Evolutionary conservation across 2,113 vertebrate species (phyloP), one percentile per base, ranked within the genome.

Genomic region (Tragelaphus buxtoni): DNA sequence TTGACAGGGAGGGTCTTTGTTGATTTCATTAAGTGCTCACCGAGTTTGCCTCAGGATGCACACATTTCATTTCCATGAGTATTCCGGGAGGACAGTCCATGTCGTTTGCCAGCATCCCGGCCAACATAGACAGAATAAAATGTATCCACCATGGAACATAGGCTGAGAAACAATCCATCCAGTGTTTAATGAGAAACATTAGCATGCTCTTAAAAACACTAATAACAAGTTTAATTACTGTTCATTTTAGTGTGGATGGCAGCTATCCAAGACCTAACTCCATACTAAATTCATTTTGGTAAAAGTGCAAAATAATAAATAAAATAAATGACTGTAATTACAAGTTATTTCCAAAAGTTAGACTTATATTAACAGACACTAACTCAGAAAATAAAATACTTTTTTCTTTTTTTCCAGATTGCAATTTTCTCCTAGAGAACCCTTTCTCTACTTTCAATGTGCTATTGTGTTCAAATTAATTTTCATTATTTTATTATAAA

Each of bases 181-280:
- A 49, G 18, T 49, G 8, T 95, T 91, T 97, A 93, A 84, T 95
- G 79, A 94, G 55, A 84, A 96, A 80, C 80, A 93, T 96, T 98
- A 91, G 49, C 77, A 83, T 77, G 47, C 82, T 86, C 51, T 96
- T 95, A 94, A 90, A 96, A 93, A 94, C 89, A 94, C 86, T 91
- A 96, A 89, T 94, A 93, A 87, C 88, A 97, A 51, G 11, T 96
- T 96, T 97, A 97, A 97, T 97, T 96, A 95, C 81, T 80, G 58
- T 74, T 96, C 58, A 79, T 93, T 87, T 97, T 95, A 91, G 77
- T 87, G 49, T 51, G 10, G 18, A 45, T 87, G 93, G 85, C 94
- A 93, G 32, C 32, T 89, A 12, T 79, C 79, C 93, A 96, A 95
- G 91, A 28, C 12, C 69, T 77, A 88, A 72, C 22, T 63, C 88